Conservation (phyloP, 2,888 invertebrate genomes). For the Polymixis flavicincta region DNA sequence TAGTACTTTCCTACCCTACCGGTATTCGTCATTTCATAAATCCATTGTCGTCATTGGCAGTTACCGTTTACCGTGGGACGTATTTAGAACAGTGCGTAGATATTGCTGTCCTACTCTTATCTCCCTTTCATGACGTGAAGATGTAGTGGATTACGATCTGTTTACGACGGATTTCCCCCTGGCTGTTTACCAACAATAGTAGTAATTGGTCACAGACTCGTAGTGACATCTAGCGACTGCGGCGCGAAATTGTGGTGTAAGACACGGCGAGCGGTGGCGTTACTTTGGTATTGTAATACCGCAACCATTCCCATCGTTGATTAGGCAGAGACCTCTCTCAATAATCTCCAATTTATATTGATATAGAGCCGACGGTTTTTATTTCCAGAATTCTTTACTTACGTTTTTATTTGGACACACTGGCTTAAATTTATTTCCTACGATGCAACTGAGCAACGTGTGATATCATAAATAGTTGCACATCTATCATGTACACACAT, state of each 20-base stretch:
- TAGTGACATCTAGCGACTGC: constrained; percentile 36
- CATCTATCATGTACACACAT: too few species aligned
- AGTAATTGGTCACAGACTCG: not conserved
- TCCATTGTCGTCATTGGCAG: constrained; percentile 22
- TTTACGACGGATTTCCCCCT: not conserved
- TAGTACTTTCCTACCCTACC: not conserved
- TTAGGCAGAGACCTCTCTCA: too few species aligned
- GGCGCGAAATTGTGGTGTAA: not conserved
- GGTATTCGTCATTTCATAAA: constrained; percentile 15
- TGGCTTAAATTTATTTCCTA: too few species aligned
- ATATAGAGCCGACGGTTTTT: too few species aligned
- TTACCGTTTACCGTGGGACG: not conserved
- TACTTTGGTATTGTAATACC: not conserved
- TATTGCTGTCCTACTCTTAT: constrained; percentile 33
- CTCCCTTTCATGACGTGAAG: not conserved
- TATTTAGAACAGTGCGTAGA: constrained; percentile 4
- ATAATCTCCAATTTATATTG: too few species aligned
- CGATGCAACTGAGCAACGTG: too few species aligned
- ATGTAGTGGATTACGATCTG: not conserved
- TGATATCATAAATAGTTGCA: too few species aligned
- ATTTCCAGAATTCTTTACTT: too few species aligned
- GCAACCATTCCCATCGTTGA: not conserved
- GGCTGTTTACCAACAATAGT: constrained; percentile 6
- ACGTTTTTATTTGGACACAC: too few species aligned
- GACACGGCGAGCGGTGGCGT: too few species aligned